These are phyloP conservation scores for Hiodon alosoides DNA, from an alignment of 2,113 vertebrate species.

Conservation along the genomic window DNA sequence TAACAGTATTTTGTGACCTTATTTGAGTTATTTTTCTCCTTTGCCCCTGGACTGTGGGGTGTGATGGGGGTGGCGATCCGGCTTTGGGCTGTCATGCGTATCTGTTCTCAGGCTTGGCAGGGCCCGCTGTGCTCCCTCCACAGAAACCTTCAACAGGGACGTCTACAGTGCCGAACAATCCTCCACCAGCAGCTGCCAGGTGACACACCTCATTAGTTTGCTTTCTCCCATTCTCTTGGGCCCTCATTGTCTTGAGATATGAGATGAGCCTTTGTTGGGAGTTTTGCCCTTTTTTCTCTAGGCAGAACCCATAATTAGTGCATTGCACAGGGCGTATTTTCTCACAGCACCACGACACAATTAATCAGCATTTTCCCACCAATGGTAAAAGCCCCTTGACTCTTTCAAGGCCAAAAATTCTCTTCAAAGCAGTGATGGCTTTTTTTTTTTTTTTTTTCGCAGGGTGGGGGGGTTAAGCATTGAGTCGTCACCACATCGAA, in stretches of 20 bases:
- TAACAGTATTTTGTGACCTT: slow-evolving; percentile 3
- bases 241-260: slow-evolving; percentile 74
- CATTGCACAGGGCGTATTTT: slow-evolving; percentile 69
- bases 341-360: slow-evolving; percentile 73
- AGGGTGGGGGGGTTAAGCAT: slow-evolving; percentile 17
- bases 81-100: slow-evolving; percentile 33
- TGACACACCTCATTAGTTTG: slow-evolving; percentile 69
- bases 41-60: slow-evolving; percentile 4
- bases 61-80: slow-evolving; percentile 13
- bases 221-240: slow-evolving; percentile 58
- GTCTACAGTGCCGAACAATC: slow-evolving; percentile 17
- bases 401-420: slow-evolving; percentile 54
- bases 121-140: slow-evolving; percentile 31
- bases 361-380: slow-evolving; percentile 77
- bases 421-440: slow-evolving; percentile 25
- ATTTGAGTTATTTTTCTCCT: background rate
- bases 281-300: slow-evolving; percentile 58
- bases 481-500: slow-evolving; percentile 23
- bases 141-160: slow-evolving; percentile 17
- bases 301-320: slow-evolving; percentile 69
- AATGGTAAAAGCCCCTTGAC: slow-evolving; percentile 62
- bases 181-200: slow-evolving; percentile 57
- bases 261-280: slow-evolving; percentile 72
- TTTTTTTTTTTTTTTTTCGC: background rate
- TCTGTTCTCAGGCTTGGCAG: slow-evolving; percentile 29